Evolutionary conservation across 2,113 vertebrate genomes (phyloP), one percentile per base, ranked within the genome.

Genomic region (Sphaerodactylus townsendi): DNA sequence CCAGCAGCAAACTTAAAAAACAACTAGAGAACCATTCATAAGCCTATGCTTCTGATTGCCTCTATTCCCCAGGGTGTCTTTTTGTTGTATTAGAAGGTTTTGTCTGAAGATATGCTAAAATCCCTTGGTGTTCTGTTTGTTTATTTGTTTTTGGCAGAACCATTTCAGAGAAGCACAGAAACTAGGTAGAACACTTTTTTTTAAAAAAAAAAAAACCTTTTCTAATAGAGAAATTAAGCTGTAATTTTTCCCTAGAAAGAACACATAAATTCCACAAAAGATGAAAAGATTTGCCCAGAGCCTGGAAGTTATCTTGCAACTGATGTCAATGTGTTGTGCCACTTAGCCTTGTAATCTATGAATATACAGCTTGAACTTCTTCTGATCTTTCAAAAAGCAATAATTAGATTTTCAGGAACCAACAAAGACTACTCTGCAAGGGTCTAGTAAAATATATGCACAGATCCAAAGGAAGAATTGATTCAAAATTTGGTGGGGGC

Each of bases 151-250:
- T 30, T 68, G 1, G 9, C 28, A 78, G 35, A 30, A 35, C 10
- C 21, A 10, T 82, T 92, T 84, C 66, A 82, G 15, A 78, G 39
- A 85, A 88, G 25, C 75, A 82, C 65, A 76, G 1, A 83, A 75
- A 85, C 72, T 2, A 44, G 37, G 37, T 59, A 76, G 50, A 15
- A 65, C 10, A 80, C 77, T 9, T 17, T 82, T n/a, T 9, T 81
- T 77, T 50, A 83, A n/a, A n/a, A n/a, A n/a, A n/a, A n/a, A n/a
- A n/a, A n/a, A n/a, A n/a, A 82, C 56, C 72, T 77, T 77, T 41
- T 14, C 37, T 14, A 66, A 48, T 37, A 75, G 0, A 65, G 39
- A 37, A 83, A 83, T 81, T 23, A 70, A 19, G 3, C 30, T 14
- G 30, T 15, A 41, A 46, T 33, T 48, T 48, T 53, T 35, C 46